Conservation (phyloP, 64 coral and sea anemone species). For the Montipora efflorescens region DNA sequence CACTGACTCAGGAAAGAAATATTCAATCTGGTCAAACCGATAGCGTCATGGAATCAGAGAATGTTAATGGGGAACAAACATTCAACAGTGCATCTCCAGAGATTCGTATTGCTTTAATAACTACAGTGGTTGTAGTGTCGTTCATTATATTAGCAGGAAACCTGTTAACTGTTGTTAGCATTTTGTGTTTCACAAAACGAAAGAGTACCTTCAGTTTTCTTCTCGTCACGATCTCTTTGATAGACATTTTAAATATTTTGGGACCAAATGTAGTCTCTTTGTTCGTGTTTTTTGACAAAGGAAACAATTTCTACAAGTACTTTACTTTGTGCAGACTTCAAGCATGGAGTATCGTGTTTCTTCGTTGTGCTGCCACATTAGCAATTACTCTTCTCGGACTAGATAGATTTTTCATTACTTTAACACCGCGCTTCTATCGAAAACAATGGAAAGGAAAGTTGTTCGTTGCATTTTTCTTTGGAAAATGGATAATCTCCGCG, state of each 20-base stretch:
- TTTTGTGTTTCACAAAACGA: neutral
- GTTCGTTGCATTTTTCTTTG: conserved; percentile 24
- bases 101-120: neutral
- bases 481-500: conserved; percentile 38
- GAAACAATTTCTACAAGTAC: neutral
- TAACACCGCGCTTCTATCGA: conserved; percentile 23
- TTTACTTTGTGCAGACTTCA: conserved; percentile 43
- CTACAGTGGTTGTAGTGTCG: neutral
- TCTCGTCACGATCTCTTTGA: conserved; percentile 24
- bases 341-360: conserved; percentile 48
- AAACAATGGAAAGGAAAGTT: conserved; percentile 54
- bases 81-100: neutral
- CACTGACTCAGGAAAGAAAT: neutral
- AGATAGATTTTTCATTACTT: conserved; percentile 33
- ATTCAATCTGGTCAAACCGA: neutral
- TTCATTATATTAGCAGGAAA: neutral
- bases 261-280: conserved; percentile 49
- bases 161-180: conserved; percentile 26
- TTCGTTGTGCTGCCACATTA: conserved; percentile 23
- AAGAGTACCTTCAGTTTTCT: conserved; percentile 2
- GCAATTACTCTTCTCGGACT: conserved; percentile 25
- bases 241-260: conserved; percentile 46
- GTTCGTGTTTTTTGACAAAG: neutral
- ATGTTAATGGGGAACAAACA: neutral
- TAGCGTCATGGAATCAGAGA: neutral